A percentile compares a stretch with the other conserved stretches of the same genome.
Conservation (phyloP, 1,140 invertebrate genomes). For the Drosophila fuyamai region DNA sequence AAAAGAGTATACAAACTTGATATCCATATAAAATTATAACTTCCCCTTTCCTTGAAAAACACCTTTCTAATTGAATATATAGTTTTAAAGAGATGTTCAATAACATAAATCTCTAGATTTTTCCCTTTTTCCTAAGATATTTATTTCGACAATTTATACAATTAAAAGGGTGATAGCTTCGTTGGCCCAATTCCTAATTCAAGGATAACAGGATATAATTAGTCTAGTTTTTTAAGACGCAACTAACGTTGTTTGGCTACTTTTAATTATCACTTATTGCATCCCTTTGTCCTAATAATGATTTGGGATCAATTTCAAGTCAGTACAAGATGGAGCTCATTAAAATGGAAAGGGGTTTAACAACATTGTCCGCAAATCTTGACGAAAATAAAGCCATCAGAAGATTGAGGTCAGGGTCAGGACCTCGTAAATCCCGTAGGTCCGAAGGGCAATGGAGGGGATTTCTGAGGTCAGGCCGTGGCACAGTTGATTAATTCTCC, state of each 20-base stretch:
- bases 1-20: too few relatives aligned
- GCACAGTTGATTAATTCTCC: constrained; percentile 67
- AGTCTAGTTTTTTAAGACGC: neutral
- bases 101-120: neutral
- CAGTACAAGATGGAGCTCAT: constrained; percentile 15
- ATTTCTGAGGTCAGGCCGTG: constrained; percentile 29
- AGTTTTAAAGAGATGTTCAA: too few relatives aligned
- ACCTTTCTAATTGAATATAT: too few relatives aligned
- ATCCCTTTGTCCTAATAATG: neutral
- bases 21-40: too few relatives aligned
- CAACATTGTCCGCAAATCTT: constrained; percentile 15
- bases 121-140: neutral
- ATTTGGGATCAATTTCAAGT: constrained; percentile 20
- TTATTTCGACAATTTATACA: neutral
- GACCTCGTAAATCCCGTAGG: constrained; percentile 53
- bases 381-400: constrained; percentile 13
- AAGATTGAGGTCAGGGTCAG: constrained; percentile 15
- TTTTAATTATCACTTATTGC: constrained; percentile 4
- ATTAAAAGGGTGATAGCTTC: neutral
- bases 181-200: neutral
- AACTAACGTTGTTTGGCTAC: neutral
- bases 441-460: neutral
- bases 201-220: neutral
- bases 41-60: too few relatives aligned
- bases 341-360: constrained; percentile 11